Percentiles rank a stretch among this genome's conserved stretches.
These are phyloP conservation scores for Pocillopora damicornis DNA, from an alignment of 64 coral and sea anemone genomes.

Conservation along the genomic window DNA sequence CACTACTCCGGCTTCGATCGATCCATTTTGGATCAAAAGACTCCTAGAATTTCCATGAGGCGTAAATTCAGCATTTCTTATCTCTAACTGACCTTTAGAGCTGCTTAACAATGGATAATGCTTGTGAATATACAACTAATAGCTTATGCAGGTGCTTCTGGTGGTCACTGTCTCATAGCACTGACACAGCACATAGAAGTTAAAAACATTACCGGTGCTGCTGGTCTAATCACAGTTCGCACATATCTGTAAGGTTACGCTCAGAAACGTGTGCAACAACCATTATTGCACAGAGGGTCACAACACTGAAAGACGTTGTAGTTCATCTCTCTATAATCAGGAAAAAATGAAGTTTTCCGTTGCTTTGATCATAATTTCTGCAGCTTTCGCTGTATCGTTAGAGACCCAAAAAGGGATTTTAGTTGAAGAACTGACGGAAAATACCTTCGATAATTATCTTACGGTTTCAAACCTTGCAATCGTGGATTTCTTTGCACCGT, in stretches of 20 bases:
- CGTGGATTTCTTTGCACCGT: constrained; percentile 26
- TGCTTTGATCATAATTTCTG: not conserved
- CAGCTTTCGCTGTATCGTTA: not conserved
- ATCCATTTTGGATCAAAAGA: too few relatives aligned
- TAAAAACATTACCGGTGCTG: constrained; percentile 12
- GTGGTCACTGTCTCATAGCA: not conserved
- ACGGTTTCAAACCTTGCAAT: constrained; percentile 10
- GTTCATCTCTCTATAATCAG: not conserved
- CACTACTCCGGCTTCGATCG: too few relatives aligned
- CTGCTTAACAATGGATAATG: not conserved
- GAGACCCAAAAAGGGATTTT: not conserved
- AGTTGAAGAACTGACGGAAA: not conserved
- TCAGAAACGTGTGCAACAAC: not conserved
- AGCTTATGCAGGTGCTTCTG: constrained; percentile 15
- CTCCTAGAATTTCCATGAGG: too few relatives aligned
- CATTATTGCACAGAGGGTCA: not conserved
- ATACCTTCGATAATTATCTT: constrained; percentile 12
- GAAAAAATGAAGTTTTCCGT: constrained; percentile 11
- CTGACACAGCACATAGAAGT: not conserved
- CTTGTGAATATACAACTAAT: not conserved
- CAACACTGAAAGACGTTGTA: not conserved
- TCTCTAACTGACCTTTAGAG: not conserved
- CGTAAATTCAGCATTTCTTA: too few relatives aligned
- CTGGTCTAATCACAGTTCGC: constrained; percentile 5
- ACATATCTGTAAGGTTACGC: not conserved